Evolutionary conservation across 2,113 vertebrate genomes (phyloP).

Genomic region (Dromaius novaehollandiae): DNA sequence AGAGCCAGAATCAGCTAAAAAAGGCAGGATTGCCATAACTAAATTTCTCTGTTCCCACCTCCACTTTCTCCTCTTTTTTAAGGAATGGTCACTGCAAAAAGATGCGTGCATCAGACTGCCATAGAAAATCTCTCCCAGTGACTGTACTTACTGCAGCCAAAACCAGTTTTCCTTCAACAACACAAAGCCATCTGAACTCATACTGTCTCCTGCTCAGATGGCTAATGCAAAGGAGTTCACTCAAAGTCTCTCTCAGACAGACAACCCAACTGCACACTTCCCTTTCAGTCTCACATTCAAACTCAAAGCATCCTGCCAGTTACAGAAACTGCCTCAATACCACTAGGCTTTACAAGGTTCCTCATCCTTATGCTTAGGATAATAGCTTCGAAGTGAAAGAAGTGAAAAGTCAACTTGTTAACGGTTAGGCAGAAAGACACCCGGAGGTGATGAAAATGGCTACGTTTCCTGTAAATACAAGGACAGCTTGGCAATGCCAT

Average conservation of each 20-base stretch:
- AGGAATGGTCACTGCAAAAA: not conserved
- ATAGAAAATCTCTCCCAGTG: not conserved
- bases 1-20: not conserved
- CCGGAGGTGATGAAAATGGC: accelerated
- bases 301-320: not conserved
- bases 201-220: not conserved
- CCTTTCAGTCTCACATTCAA: not conserved
- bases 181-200: not conserved
- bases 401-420: not conserved
- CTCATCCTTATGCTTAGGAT: not conserved
- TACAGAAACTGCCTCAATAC: not conserved
- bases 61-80: not conserved
- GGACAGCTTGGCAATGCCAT: not conserved
- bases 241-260: not conserved
- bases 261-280: not conserved
- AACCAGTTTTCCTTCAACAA: not conserved
- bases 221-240: accelerated
- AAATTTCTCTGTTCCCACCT: not conserved
- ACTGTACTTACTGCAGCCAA: not conserved
- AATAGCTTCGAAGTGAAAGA: not conserved
- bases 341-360: not conserved
- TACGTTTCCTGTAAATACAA: not conserved
- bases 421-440: not conserved
- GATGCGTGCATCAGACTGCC: not conserved
- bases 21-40: not conserved